These are phyloP conservation scores for Antechinus flavipes DNA, from an alignment of 2,113 vertebrate species.

Conservation along the genomic window DNA sequence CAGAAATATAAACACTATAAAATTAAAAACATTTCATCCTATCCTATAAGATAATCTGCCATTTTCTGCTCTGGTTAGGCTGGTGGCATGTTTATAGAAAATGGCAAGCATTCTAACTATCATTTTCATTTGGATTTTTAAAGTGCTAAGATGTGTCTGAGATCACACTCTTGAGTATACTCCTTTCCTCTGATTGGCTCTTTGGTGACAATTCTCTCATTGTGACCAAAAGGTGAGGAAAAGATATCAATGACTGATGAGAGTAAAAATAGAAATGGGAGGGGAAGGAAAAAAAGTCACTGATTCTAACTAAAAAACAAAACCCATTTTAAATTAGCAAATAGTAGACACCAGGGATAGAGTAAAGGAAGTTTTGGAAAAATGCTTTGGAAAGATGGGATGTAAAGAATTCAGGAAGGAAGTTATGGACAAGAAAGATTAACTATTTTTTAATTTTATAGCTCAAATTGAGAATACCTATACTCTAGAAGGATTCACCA, in stretches of 20 bases:
- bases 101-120: neutral
- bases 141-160: neutral
- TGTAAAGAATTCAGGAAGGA: neutral
- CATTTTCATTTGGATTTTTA: neutral
- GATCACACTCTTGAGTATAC: neutral
- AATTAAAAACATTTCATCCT: neutral
- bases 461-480: conserved; percentile 66
- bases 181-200: neutral
- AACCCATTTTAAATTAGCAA: too few species aligned
- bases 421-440: neutral
- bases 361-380: neutral
- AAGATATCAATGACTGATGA: neutral
- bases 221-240: neutral
- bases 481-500: conserved; percentile 78
- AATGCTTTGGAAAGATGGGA: neutral
- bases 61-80: conserved; percentile 33
- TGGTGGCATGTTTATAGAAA: conserved; percentile 2
- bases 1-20: neutral
- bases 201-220: neutral
- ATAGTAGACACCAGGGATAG: neutral
- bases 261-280: conserved; percentile 16
- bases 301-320: neutral
- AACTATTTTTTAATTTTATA: conserved; percentile 56
- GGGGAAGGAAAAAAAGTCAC: neutral
- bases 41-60: conserved; percentile 4